phyloP scores from a whole-genome alignment of 2,113 vertebrate species.

The Ictalurus punctatus region DNA sequence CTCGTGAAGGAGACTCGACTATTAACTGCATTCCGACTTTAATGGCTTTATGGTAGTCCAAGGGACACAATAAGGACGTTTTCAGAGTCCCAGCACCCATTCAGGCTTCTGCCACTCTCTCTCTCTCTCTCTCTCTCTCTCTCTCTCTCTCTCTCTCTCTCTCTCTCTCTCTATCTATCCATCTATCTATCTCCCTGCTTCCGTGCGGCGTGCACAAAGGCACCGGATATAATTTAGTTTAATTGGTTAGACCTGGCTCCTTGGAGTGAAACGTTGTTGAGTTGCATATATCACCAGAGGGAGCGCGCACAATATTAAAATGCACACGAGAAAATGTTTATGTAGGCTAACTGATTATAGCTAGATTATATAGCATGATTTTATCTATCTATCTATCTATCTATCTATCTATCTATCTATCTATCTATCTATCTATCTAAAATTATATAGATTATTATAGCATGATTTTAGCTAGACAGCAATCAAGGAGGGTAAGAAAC shows the following conservation, averaged over 20 bases:
- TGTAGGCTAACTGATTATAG: no score
- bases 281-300: not conserved
- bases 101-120: slow-evolving; percentile 77
- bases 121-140: slow-evolving; percentile 77
- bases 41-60: slow-evolving; percentile 96
- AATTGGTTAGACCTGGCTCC: slow-evolving; percentile 81
- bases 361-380: no score
- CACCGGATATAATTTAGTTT: slow-evolving; percentile 92
- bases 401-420: no score
- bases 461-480: not conserved
- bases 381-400: no score
- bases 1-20: slow-evolving; percentile 76
- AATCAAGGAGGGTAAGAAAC: not conserved
- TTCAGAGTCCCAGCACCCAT: slow-evolving; percentile 83
- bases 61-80: slow-evolving; percentile 81
- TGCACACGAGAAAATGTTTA: no score
- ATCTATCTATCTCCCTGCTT: slow-evolving; percentile 86
- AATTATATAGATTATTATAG: no score
- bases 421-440: no score
- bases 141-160: slow-evolving; percentile 89
- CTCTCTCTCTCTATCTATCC: slow-evolving; percentile 93
- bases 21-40: slow-evolving; percentile 85
- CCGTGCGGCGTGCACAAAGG: slow-evolving; percentile 77
- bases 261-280: slow-evolving; percentile 64
- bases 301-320: not conserved